A percentile compares a stretch with the other conserved stretches of the same genome.
phyloP scores from a whole-genome alignment of 1,140 invertebrate species.

The Achroia grisella region DNA sequence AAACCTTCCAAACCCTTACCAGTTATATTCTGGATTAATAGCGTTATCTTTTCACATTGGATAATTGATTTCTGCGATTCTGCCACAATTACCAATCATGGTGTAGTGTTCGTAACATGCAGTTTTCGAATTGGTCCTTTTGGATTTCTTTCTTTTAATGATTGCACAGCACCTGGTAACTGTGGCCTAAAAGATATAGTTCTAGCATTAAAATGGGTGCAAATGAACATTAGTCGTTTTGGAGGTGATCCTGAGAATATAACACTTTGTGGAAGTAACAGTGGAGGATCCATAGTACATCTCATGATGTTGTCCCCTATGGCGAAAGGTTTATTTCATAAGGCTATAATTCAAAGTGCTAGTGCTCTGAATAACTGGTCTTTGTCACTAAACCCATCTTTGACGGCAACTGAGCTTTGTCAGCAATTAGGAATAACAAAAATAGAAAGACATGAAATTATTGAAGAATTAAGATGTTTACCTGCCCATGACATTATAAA shows the following conservation, averaged over 20 bases:
- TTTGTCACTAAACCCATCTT: slow-evolving; percentile 40
- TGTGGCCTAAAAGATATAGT: slow-evolving; percentile 78
- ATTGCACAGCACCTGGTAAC: slow-evolving; percentile 73
- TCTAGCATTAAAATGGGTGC: slow-evolving; percentile 76
- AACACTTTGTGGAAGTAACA: slow-evolving; percentile 76
- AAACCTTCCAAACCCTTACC: slow-evolving; percentile 40
- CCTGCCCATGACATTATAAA: slow-evolving; percentile 35
- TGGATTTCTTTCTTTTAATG: slow-evolving; percentile 56
- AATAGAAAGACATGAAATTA: slow-evolving; percentile 33
- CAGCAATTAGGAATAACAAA: slow-evolving; percentile 41
- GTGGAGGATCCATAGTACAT: slow-evolving; percentile 74
- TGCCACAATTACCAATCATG: slow-evolving; percentile 35
- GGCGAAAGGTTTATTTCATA: slow-evolving; percentile 73
- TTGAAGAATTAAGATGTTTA: slow-evolving; percentile 41
- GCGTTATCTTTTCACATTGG: slow-evolving; percentile 28
- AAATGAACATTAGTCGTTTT: slow-evolving; percentile 75
- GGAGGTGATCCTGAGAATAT: slow-evolving; percentile 76
- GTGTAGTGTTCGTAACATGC: slow-evolving; percentile 51
- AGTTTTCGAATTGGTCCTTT: slow-evolving; percentile 51
- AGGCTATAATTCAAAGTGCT: slow-evolving; percentile 63
- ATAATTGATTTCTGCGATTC: slow-evolving; percentile 36
- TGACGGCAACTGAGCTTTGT: slow-evolving; percentile 34
- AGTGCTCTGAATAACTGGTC: slow-evolving; percentile 56
- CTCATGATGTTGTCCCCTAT: slow-evolving; percentile 71
- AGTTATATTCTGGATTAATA: slow-evolving; percentile 62